Evolutionary conservation across 1,140 invertebrate genomes (phyloP), one percentile per base, ranked within the genome.

Genomic region (Drosophila parabipectinata): DNA sequence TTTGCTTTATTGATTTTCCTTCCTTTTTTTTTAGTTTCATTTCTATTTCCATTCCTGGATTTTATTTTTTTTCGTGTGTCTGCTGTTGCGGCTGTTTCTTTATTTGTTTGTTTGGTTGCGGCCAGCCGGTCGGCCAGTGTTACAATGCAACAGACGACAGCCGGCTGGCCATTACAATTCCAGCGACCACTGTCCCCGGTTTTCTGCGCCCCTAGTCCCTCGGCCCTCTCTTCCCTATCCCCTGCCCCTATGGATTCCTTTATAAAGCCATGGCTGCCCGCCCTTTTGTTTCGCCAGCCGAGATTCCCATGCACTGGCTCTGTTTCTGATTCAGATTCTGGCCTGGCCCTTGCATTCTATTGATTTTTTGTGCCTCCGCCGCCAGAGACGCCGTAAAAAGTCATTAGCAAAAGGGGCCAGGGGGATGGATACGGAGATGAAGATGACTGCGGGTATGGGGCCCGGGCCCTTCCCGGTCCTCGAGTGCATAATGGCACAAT

Each of bases 401-500:
- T 85, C 78, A 85, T 85, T 87, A 85, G 81, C 84, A 58, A 77
- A 71, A 32, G 64, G 63, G 48, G 48, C 6, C 1, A 10, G n/a
- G 26, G 50, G 30, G 28, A 44, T 18, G 41, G 14, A 5, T 14
- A 9, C 8, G 15, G 14, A 5, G 41, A 9, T 18, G 15, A n/a
- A n/a, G 41, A 44, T 18, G 15, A 4, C 4, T 6, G 3, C n/a
- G 39, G 39, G 34, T 10, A 37, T n/a, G 34, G 34, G 34, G 10
- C 34, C 8, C 3, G 12, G 39, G n/a, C 12, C 41, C 41, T 44
- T 44, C n/a, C 55, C 37, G 52, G 56, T 34, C 61, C 72, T 78
- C 51, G 74, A 87, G 81, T 85, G 81, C 78, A 85, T 87, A 85
- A 85, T 85, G 82, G 82, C 83, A 85, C 82, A 85, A 85, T 85